Evolutionary conservation across 53 echinoderm and acorn worm genomes (phyloP).

Genomic region (Echinometra lucunter): DNA sequence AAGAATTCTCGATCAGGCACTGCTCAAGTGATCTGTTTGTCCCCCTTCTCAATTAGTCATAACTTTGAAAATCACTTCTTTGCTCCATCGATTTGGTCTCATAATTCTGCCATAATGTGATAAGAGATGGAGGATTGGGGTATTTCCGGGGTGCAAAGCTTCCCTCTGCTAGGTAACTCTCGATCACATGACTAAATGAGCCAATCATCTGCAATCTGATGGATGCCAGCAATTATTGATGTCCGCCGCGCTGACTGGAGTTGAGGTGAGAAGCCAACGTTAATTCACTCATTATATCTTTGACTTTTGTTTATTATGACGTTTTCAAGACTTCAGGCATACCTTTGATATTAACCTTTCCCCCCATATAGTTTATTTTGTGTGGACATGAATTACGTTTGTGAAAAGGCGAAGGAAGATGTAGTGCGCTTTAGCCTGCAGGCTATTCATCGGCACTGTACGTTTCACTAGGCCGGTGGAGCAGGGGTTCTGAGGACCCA

Average conservation of each 20-base stretch:
- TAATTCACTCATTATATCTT: background rate
- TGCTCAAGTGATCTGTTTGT: too few species aligned
- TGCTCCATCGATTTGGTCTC: too few species aligned
- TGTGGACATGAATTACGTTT: background rate
- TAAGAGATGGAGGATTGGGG: background rate
- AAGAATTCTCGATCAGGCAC: too few species aligned
- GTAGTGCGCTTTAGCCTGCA: background rate
- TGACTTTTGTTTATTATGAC: too few species aligned
- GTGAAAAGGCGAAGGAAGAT: background rate
- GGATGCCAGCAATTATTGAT: background rate
- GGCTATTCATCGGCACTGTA: background rate
- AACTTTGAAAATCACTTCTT: background rate
- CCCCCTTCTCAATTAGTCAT: background rate
- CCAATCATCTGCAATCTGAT: background rate
- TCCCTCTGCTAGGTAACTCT: conserved; percentile 33
- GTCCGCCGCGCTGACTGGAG: background rate
- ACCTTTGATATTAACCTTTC: background rate
- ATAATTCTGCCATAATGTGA: too few species aligned
- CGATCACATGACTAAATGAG: background rate
- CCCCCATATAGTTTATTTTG: background rate
- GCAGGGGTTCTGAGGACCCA: background rate
- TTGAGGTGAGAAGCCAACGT: background rate
- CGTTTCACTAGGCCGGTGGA: background rate
- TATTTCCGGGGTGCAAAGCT: conserved; percentile 25
- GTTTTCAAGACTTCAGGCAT: background rate